These are phyloP conservation scores for Drosophila pectinifera DNA, from an alignment of 1,140 invertebrate species.

Conservation along the genomic window DNA sequence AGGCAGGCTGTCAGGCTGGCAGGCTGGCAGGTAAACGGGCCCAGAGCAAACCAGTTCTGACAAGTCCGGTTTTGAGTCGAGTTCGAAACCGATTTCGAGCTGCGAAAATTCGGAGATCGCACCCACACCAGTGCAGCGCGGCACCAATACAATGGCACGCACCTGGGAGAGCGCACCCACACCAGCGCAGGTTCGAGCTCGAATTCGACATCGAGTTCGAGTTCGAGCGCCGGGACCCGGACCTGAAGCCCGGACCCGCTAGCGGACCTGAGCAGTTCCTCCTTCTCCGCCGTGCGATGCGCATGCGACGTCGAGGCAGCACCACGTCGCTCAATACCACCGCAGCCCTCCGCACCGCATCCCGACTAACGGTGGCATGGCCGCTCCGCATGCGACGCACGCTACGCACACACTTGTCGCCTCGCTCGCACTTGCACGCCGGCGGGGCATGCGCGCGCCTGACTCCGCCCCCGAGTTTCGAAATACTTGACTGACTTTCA, in stretches of 20 bases:
- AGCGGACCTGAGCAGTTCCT: conserved; percentile 39
- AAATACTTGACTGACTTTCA: conserved; percentile 85
- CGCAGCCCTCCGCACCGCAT: background rate
- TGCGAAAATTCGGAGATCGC: conserved; percentile 77
- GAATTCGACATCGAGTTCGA: conserved; percentile 71
- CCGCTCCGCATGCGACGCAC: conserved; percentile 25
- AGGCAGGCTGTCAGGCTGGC: conserved; percentile 46
- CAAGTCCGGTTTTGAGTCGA: conserved; percentile 68
- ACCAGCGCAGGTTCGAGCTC: conserved; percentile 48
- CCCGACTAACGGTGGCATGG: conserved; percentile 34
- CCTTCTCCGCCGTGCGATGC: conserved; percentile 36
- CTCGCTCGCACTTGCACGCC: conserved; percentile 59
- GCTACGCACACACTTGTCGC: conserved; percentile 41
- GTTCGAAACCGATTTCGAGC: conserved; percentile 56
- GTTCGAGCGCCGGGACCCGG: conserved; percentile 29
- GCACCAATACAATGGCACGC: conserved; percentile 38
- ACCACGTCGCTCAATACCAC: conserved; percentile 7
- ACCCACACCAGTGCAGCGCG: conserved; percentile 52
- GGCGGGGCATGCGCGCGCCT: conserved; percentile 59
- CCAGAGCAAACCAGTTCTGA: conserved; percentile 46
- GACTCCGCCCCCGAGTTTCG: conserved; percentile 80
- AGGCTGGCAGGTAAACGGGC: conserved; percentile 62
- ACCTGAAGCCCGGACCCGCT: conserved; percentile 44
- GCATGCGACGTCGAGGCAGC: conserved; percentile 25
- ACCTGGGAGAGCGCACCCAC: conserved; percentile 50